These are phyloP conservation scores for Peromyscus californicus DNA, from an alignment of 2,113 vertebrate genomes.

Conservation along the genomic window DNA sequence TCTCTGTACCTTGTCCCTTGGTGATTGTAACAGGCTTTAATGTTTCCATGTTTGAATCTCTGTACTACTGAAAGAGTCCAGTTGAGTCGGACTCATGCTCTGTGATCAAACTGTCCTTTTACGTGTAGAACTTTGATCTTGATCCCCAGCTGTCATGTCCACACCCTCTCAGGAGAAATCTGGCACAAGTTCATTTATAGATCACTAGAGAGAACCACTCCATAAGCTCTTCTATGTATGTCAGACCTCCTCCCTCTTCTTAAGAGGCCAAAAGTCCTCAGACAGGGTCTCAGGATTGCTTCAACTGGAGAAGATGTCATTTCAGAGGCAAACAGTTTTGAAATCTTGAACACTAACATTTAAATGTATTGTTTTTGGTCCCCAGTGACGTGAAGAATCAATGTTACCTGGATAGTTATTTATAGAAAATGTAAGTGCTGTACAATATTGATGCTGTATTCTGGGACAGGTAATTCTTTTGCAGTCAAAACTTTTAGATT, in stretches of 20 bases:
- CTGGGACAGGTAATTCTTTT: slow-evolving; percentile 65
- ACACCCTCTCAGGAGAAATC: slow-evolving; percentile 29
- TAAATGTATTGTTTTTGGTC: slow-evolving; percentile 69
- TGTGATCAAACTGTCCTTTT: slow-evolving; percentile 29
- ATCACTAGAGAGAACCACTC: slow-evolving; percentile 54
- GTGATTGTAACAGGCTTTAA: slow-evolving; percentile 1
- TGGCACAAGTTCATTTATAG: slow-evolving; percentile 67
- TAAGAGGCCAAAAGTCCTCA: slow-evolving; percentile 63
- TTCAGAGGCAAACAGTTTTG: slow-evolving; percentile 78
- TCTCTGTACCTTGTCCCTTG: slow-evolving; percentile 13
- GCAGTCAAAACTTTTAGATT: slow-evolving; percentile 38
- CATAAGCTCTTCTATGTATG: background rate
- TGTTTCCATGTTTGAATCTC: background rate
- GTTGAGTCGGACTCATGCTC: slow-evolving; percentile 30
- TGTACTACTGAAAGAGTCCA: background rate
- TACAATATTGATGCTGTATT: slow-evolving; percentile 62
- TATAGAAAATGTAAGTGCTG: slow-evolving; percentile 77
- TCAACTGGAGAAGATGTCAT: slow-evolving; percentile 71
- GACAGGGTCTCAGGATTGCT: slow-evolving; percentile 67
- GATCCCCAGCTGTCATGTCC: slow-evolving; percentile 42
- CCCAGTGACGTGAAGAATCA: slow-evolving; percentile 75
- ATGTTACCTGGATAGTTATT: slow-evolving; percentile 68
- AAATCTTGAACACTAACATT: slow-evolving; percentile 74
- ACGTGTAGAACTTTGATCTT: slow-evolving; percentile 63
- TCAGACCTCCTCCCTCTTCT: slow-evolving; percentile 71